Conservation (phyloP, 2,888 invertebrate species). For the Automeris io region DNA sequence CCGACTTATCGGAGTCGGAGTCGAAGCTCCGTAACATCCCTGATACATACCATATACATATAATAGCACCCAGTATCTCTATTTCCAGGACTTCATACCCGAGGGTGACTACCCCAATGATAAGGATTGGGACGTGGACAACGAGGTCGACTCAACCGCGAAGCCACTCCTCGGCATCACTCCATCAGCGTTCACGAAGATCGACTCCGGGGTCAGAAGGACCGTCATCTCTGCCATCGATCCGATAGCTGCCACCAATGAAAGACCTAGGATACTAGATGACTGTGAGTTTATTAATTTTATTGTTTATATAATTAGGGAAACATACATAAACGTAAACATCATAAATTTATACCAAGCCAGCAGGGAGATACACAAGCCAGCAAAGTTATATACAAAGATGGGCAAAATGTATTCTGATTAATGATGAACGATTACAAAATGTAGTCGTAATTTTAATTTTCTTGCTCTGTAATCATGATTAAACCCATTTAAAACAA, state of each 20-base stretch:
- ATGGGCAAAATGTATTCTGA: too few relatives aligned
- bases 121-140: constrained; percentile 42
- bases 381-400: too few relatives aligned
- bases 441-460: too few relatives aligned
- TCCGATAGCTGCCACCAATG: constrained; percentile 56
- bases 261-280: constrained; percentile 52
- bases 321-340: too few relatives aligned
- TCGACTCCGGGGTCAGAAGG: constrained; percentile 24
- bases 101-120: constrained; percentile 48
- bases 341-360: too few relatives aligned
- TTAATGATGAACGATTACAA: too few relatives aligned
- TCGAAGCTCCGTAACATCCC: too few relatives aligned
- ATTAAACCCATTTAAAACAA: too few relatives aligned
- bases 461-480: too few relatives aligned
- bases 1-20: too few relatives aligned
- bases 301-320: neutral
- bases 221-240: constrained; percentile 44
- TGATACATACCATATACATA: too few relatives aligned
- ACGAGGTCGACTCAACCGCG: constrained; percentile 29
- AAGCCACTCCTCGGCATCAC: constrained; percentile 34
- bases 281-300: constrained; percentile 41
- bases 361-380: too few relatives aligned
- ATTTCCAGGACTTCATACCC: constrained; percentile 19
- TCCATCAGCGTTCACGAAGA: constrained; percentile 47
- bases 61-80: neutral